Conservation (phyloP, 1,140 invertebrate genomes). For the Condylostylus longicornis region DNA sequence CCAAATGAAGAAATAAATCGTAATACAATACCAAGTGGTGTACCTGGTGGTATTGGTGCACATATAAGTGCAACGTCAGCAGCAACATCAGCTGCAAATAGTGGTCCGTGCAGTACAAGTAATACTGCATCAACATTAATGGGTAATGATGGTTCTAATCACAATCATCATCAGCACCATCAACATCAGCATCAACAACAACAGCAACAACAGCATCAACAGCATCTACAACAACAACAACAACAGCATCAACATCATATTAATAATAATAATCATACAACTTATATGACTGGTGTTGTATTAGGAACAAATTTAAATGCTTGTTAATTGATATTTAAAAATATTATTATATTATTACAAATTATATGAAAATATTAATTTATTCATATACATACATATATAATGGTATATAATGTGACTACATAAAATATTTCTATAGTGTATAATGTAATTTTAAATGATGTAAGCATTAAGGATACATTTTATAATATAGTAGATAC, state of each 20-base stretch:
- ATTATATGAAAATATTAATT: no score
- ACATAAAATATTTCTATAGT: no score
- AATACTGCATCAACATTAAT: conserved; percentile 23
- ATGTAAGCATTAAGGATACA: no score
- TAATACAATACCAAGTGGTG: conserved; percentile 13
- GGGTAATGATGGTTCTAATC: conserved; percentile 8
- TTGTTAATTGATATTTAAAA: conserved; percentile 19
- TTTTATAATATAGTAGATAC: no score
- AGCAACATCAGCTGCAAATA: conserved; percentile 18
- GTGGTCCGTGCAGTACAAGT: neutral
- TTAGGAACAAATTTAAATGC: conserved; percentile 29
- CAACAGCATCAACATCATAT: conserved; percentile 12
- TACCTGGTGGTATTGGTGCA: no score
- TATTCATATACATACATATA: no score
- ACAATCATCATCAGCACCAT: conserved; percentile 4
- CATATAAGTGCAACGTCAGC: conserved; percentile 29
- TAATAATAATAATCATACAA: conserved; percentile 13
- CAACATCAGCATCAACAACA: conserved; percentile 11
- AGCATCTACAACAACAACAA: conserved; percentile 7
- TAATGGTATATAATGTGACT: no score
- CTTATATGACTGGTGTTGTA: conserved; percentile 27
- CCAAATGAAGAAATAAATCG: conserved; percentile 30
- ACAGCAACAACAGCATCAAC: conserved; percentile 11
- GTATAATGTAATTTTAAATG: no score
- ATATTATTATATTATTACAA: no score